Base-by-base conservation (phyloP, 2,797 vertebrate genomes). In the Odontamblyopus rebecca region DNA sequence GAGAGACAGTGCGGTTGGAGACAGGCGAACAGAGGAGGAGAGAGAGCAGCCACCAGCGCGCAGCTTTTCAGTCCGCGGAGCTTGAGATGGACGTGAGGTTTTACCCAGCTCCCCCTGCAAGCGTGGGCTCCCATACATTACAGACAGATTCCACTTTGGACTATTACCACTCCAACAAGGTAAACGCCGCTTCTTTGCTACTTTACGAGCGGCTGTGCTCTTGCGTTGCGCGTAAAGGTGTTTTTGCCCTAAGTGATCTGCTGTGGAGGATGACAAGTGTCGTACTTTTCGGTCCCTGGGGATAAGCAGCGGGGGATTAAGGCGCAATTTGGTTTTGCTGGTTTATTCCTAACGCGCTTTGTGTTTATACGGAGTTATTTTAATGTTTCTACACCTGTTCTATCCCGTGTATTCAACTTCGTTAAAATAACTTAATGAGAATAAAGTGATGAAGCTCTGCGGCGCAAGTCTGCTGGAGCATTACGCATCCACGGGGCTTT, bases 81-180 rank as follows among this genome's bases (percentile, higher is more conserved):
- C 92, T 88, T 93, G 94, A 93, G 95, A 98, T 98, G 97, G 97
- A 98, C 96, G 96, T 98, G 94, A 95, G 97, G 93, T 97, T 98
- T 94, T 98, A 98, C 94, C 96, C 97, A 89, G 95, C 96, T 93
- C 95, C 96, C 92, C 96, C 96, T 89, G 92, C 96, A 91, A 95
- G 95, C 92, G 96, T 97, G 94, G 96, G 96, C 90, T 95, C 96
- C 86, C 95, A 95, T 93, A 95, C 96, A 82, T 94, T 98, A 95
- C 94, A 96, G 76, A 90, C 95, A 83, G 97, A 98, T 88, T 95
- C 96, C 87, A 90, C 94, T 89, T 95, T 98, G 96, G 97, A 98
- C 94, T 97, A 97, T 96, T 98, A 97, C 89, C 96, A 97, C 93
- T 95, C 95, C 94, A 97, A 95, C 94, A 98, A 98, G 97, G 97